Base-by-base conservation (phyloP, 2,797 vertebrate genomes). In the Sphaeramia orbicularis region DNA sequence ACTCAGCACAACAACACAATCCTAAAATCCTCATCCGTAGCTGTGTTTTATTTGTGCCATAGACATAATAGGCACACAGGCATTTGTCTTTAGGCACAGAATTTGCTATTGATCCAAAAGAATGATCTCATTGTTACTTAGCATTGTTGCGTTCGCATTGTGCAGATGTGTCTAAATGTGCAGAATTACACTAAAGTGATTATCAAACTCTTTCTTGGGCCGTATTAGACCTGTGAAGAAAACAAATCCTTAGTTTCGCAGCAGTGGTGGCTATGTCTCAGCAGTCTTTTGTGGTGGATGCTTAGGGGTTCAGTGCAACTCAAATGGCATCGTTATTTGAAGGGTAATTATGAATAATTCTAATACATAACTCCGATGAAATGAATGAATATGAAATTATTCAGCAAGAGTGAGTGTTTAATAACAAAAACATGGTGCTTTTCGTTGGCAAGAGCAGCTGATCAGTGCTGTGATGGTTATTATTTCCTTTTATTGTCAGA, bases 401-500 rank as follows among this genome's bases (percentile, higher is more conserved):
- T 76, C 64, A 12, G 27, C 0, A 5, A 59, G 37, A 71, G 30
- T 60, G 45, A 36, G 48, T 0, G 7, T 47, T 19, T 21, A 11
- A 60, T 50, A 38, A 74, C 44, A 21, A 51, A 53, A 44, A 53
- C 2, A 52, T 24, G 43, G 40, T 2, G 15, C 21, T 24, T 52
- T 13, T 48, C 52, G 10, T 9, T 47, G 15, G 44, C 3, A 3
- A 47, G 44, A 75, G 54, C 38, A 40, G 14, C 19, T 30, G 11
- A 27, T 42, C 40, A 42, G 32, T 35, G 32, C 7, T 35, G 48
- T 55, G 18, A 44, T 15, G 19, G 14, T 67, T 48, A 10, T 71
- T 47, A 27, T 81, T 68, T 74, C 2, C 19, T 45, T 3, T 51
- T 57, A 52, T 65, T 84, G 16, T 74, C 62, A 11, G 12, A 71